Base-by-base conservation (phyloP, 2,113 vertebrate species). In the Corythoichthys intestinalis region DNA sequence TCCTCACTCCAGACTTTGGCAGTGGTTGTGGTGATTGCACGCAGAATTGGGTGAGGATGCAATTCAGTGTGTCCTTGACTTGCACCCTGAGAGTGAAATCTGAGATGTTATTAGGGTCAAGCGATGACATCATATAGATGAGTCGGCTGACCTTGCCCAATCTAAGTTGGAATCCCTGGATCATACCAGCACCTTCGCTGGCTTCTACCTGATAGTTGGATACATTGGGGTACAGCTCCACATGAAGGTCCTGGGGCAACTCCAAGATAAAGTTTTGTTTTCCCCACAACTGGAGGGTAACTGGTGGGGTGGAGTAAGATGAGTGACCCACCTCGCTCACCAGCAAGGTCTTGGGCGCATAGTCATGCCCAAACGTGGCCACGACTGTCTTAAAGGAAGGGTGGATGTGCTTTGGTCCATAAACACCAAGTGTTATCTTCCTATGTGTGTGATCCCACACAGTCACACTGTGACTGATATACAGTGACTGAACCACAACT, bases 391-490 rank as follows among this genome's bases (percentile, higher is more conserved):
- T 98, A 78, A 99, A 99, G 15, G 95, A 95, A 0, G 97, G 97
- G 71, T 99, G 97, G 50, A 98, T 95, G 86, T 99, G 95, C 54
- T 97, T 98, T 39, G 97, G 97, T 47, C 97, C 97, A 0, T 99
- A 99, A 2, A 98, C 91, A 0, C 95, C 97, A 59, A 98, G 84
- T 0, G 95, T 99, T 53, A 99, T 81, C 67, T 92, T 96, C 74
- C 97, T 98, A 67, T 90, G 83, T 76, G 98, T 93, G 50, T 95
- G 93, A 69, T 98, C 94, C 97, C 97, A 99, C 17, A 98, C 94
- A 0, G 93, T 96, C 28, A 88, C 88, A 35, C 93, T 94, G 77
- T 91, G 93, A 28, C 90, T 86, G 39, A 95, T 81, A 49, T 81
- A 89, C 2, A 93, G 91, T 0, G 93, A 92, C 15, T 94, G 94